Evolutionary conservation across 35 echinoderm and acorn worm species (phyloP), one percentile per base, ranked within the genome.

Genomic region (Patiria miniata): DNA sequence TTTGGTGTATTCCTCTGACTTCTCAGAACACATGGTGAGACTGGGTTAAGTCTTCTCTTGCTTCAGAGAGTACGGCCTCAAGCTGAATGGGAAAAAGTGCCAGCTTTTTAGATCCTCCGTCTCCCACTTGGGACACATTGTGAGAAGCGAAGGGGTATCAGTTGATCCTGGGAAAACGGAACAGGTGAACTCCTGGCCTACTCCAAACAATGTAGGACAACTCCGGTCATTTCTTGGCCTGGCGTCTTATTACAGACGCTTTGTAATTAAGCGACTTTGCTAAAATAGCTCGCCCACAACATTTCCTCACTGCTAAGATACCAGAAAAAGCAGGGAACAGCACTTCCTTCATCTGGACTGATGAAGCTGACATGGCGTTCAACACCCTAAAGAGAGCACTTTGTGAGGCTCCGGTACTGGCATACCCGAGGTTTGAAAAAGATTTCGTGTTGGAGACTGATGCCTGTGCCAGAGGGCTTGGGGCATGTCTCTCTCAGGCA

Each of bases 401-500:
- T 6, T 36, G 61, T 15, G 28, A 34, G 1, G 61, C 61, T 1
- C 61, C 61, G 34, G 61, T 69, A 6, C 34, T 69, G 8, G 22
- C 61, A 0, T 69, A 69, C 21, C 61, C 61, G 0, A 9, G 7
- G 6, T 69, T 69, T 23, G 61, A 32, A 0, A 1, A 34, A 7
- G 61, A 34, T 18, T 69, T 69, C 8, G 2, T 69, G 0, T 69
- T 69, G 14, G 61, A 69, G 28, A n/a, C 34, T 1, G 61, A 69
- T 29, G 60, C 89, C 26, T 87, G 83, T 32, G 34, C 76, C 17
- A 73, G 42, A 8, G 93, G 93, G 16, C 9, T 91, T 7, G 93
- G 93, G 5, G 88, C 93, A 42, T 83, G 90, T 10, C 59, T 95
- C 38, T 95, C 86, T 0, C 61, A 69, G 61, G 29, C 1, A 0